Base-by-base conservation (phyloP, 92 coral and sea anemone species). In the Epizoanthus fatuus region DNA sequence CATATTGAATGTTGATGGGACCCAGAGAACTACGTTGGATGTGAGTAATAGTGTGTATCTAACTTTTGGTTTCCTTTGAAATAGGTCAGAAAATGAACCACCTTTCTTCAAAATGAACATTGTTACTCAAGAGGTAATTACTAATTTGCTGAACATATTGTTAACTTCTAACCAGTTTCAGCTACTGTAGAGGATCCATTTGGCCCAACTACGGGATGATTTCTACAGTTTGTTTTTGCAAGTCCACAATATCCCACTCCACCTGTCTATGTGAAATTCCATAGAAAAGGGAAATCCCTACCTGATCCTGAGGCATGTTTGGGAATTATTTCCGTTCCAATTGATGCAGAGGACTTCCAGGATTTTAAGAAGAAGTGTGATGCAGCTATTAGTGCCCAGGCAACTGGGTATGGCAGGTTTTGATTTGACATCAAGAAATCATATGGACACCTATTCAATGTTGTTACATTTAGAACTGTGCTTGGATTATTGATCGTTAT, bases 251-350 rank as follows among this genome's bases (percentile, higher is more conserved):
- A 37, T 42, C 88, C 92, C 75, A 55, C 12, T 16, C 86, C 63
- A 32, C 87, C 80, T 40, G 25, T 88, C 10, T 81, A 83, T 54
- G 55, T 88, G 13, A 88, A 74, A 60, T 88, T 88, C 29, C 69
- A 84, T 56, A 74, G 83, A 40, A 75, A 74, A n/a, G 79, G 60
- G 25, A 74, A 81, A 60, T 10, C 57, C 16, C 78, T 88, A 2
- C 92, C 88, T 8, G 92, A 88, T 67, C 84, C 86, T n/a, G 92
- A 88, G 22, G 82, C 92, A 54, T 88, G 88, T 29, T 5, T 70
- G 55, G 92, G 87, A 19, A 53, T 83, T 17, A 55, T 88, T 13
- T 65, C 87, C 82, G 32, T 87, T 29, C 86, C 88, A 22, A 53
- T 38, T 17, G 69, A 83, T 88, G 77, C 74, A 15, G 38, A 65